Conservation (phyloP, 1,140 invertebrate species). For the Trachymyrmex septentrionalis region DNA sequence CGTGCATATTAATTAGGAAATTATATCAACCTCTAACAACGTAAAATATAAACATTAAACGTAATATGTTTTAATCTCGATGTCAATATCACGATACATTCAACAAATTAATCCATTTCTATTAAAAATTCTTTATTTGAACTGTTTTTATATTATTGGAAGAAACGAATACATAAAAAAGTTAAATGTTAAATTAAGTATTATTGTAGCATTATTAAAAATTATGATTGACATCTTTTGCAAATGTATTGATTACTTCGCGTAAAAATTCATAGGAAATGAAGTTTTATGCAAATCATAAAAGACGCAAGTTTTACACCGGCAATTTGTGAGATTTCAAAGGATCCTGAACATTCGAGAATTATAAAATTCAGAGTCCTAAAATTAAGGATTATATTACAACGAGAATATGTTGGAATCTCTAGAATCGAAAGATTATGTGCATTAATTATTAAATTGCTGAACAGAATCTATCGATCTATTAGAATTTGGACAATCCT, state of each 20-base stretch:
- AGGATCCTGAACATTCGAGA: not conserved
- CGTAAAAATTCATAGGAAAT: not conserved
- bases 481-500: not conserved
- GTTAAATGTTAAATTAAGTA: not conserved
- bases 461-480: slow-evolving; percentile 20
- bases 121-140: slow-evolving; percentile 8
- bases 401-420: slow-evolving; percentile 13
- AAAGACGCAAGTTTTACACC: slow-evolving; percentile 8
- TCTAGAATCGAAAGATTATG: slow-evolving; percentile 3
- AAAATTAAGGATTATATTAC: not conserved
- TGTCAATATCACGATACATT: slow-evolving; percentile 22
- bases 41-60: not conserved
- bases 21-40: slow-evolving; percentile 40
- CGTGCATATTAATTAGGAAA: slow-evolving; percentile 47
- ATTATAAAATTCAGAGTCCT: not conserved
- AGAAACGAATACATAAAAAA: not conserved
- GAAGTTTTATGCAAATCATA: not conserved
- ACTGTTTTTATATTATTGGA: not conserved
- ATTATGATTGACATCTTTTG: not conserved
- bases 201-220: not conserved
- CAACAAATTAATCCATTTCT: slow-evolving; percentile 11
- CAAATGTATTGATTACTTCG: not conserved
- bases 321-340: not conserved
- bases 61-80: slow-evolving; percentile 59
- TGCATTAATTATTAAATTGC: slow-evolving; percentile 1